Conservation (phyloP, 2,797 vertebrate genomes). For the Melopsittacus undulatus region DNA sequence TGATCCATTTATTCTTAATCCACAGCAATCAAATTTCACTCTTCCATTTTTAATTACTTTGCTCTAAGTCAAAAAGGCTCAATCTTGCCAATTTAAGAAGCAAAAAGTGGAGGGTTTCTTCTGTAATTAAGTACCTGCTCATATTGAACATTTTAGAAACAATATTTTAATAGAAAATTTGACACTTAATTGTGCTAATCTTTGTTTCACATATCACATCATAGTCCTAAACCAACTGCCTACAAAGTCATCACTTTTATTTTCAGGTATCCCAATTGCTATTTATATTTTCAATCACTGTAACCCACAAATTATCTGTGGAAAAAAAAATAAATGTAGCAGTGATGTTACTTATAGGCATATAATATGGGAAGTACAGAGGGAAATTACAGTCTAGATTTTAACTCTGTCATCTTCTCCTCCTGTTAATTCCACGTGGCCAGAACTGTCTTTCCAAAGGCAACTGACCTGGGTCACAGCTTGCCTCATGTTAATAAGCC, state of each 20-base stretch:
- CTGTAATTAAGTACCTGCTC: background rate
- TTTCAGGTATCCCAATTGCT: background rate
- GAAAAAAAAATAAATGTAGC: background rate
- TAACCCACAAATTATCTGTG: background rate
- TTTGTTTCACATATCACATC: background rate
- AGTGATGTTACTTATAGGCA: background rate
- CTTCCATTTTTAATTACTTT: background rate
- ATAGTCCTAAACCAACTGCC: background rate
- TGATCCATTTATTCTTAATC: background rate
- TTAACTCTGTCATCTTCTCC: background rate
- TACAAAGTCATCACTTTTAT: background rate
- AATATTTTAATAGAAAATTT: background rate
- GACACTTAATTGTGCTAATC: background rate
- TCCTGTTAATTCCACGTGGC: background rate
- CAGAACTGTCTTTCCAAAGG: background rate
- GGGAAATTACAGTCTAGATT: background rate
- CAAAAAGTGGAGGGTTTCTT: background rate
- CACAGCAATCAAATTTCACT: background rate
- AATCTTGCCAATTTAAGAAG: background rate
- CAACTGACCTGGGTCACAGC: background rate
- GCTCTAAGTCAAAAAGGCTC: background rate
- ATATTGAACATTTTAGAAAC: background rate
- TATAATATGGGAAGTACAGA: background rate
- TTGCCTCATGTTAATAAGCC: background rate
- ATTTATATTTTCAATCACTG: background rate